Percentiles rank a stretch among this genome's conserved stretches.
phyloP scores from a whole-genome alignment of 2,113 vertebrate genomes.

The Lepus europaeus region DNA sequence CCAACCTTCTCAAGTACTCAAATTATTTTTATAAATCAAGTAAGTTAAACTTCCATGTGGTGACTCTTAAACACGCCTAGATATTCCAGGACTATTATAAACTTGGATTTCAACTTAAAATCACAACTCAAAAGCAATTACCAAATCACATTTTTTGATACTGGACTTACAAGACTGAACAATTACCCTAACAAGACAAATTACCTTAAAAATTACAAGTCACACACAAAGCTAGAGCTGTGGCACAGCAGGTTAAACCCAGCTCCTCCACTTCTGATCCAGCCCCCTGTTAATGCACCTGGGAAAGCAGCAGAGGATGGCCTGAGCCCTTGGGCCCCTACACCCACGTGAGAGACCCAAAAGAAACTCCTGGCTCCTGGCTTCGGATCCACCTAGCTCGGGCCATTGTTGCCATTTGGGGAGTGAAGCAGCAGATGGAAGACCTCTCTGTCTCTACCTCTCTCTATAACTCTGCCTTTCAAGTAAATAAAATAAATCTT shows the following conservation, averaged over 20 bases:
- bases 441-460: no score
- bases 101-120: conserved; percentile 37
- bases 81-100: neutral
- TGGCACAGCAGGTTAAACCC: no score
- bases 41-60: neutral
- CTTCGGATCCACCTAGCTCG: no score
- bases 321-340: no score
- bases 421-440: no score
- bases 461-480: neutral
- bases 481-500: neutral
- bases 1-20: neutral
- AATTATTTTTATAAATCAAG: conserved; percentile 20
- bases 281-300: no score
- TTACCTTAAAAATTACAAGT: neutral
- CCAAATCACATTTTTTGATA: conserved; percentile 11
- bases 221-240: no score
- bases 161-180: conserved; percentile 6
- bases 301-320: no score
- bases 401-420: no score
- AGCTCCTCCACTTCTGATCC: no score
- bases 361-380: no score
- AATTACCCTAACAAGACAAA: neutral
- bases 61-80: neutral
- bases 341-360: no score
- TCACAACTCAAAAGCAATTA: conserved; percentile 13